Evolutionary conservation across 2,797 vertebrate genomes (phyloP), one percentile per base, ranked within the genome.

Genomic region (Serranus cabrilla): DNA sequence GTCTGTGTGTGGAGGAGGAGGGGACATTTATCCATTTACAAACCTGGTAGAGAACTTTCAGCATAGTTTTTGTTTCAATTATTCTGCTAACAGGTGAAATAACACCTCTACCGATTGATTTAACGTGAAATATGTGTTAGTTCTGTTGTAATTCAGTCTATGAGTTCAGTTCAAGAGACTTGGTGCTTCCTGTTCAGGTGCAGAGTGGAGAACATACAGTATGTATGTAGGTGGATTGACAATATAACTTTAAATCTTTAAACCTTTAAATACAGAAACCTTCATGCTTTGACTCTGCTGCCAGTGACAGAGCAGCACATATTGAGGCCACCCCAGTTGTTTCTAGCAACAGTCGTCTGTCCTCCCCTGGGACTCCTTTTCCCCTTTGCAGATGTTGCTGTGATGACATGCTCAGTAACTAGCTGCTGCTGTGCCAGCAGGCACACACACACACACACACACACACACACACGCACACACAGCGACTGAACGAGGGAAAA

Each of bases 401-500:
- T 63, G 79, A 83, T 79, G 85, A 86, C 71, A 75, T 83, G 78
- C 83, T 82, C 67, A 16, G 80, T 71, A 80, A 83, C 78, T 56
- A 78, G 71, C 81, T 84, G 79, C 67, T 61, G 66, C 76, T 49
- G 51, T 57, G 56, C 56, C 78, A 82, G 74, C 62, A 8, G 5
- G n/a, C 31, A 21, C 46, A 65, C 55, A 20, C 18, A 34, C 52
- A 55, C 52, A 56, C 31, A 9, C 50, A 17, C 50, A 27, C 14
- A 27, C 21, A 20, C 70, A 57, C 70, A 43, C 34, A 17, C 59
- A 64, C 68, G 13, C 13, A 18, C 80, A 76, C 63, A 58, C 56
- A 63, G 47, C 3, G 39, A 65, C 27, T 31, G 62, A 39, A 61
- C 0, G 37, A 76, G 49, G 40, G 34, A 42, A 54, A 74, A 62